Conservation (phyloP, 2,888 invertebrate genomes). For the Ecdyonurus torrentis region DNA sequence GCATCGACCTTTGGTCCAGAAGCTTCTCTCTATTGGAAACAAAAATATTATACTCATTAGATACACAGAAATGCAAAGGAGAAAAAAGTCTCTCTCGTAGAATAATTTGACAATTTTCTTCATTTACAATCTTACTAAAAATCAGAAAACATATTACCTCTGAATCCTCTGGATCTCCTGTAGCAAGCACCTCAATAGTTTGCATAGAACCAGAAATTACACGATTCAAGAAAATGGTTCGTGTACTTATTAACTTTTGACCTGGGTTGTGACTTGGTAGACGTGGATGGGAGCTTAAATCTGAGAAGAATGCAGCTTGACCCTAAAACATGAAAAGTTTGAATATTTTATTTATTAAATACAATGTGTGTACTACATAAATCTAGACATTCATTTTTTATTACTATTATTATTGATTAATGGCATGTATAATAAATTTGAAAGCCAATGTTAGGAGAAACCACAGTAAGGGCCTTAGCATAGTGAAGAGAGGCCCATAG, state of each 20-base stretch:
- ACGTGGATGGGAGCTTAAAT: constrained; percentile 31
- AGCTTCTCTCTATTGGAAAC: background rate
- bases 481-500: no score
- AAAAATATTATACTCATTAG: background rate
- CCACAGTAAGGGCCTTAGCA: no score
- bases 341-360: constrained; percentile 6
- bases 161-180: constrained; percentile 4
- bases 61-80: background rate
- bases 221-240: constrained; percentile 56
- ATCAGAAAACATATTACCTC: constrained; percentile 6
- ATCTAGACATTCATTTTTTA: no score
- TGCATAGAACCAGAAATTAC: constrained; percentile 58
- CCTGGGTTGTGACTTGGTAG: constrained; percentile 48
- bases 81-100: background rate
- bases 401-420: no score
- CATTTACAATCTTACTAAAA: no score
- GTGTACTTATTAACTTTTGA: constrained; percentile 42
- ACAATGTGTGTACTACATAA: no score
- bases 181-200: constrained; percentile 31
- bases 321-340: constrained; percentile 17
- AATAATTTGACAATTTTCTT: no score
- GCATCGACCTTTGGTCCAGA: constrained; percentile 1
- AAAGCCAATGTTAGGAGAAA: no score
- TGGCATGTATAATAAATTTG: no score
- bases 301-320: constrained; percentile 34